Percentiles rank a stretch among this genome's conserved stretches.
phyloP scores from a whole-genome alignment of 2,113 vertebrate species.

The Solea senegalensis region DNA sequence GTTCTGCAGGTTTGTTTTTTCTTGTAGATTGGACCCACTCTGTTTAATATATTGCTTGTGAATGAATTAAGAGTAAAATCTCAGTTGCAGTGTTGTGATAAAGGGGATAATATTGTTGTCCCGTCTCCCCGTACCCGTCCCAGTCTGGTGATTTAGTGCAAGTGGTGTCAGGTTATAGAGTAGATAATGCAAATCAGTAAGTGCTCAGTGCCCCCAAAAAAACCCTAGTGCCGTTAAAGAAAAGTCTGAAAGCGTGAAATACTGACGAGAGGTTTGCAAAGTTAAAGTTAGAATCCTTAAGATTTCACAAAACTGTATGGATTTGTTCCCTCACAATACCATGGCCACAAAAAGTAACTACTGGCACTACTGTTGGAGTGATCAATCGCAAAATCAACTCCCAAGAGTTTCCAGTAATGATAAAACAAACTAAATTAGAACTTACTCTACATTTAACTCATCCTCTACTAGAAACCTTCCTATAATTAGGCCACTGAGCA shows the following conservation, averaged over 20 bases:
- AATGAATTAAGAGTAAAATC: conserved; percentile 60
- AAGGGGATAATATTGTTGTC: neutral
- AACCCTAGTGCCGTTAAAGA: neutral
- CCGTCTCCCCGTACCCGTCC: neutral
- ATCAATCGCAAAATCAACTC: no score
- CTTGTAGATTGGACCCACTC: conserved; percentile 59
- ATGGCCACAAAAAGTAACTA: no score
- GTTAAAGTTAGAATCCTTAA: conserved; percentile 45
- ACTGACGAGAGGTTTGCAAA: neutral
- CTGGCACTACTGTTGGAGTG: no score
- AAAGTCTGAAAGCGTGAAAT: neutral
- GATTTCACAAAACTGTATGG: neutral
- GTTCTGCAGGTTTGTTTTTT: conserved; percentile 24
- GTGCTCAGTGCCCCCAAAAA: conserved; percentile 7
- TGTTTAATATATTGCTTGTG: conserved; percentile 72
- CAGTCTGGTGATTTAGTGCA: conserved; percentile 62
- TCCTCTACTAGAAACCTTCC: no score
- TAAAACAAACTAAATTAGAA: no score
- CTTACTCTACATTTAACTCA: no score
- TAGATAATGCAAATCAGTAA: conserved; percentile 57
- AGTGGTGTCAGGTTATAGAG: conserved; percentile 62
- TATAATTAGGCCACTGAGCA: no score
- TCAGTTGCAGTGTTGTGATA: conserved; percentile 36
- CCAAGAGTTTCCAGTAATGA: no score
- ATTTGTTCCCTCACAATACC: neutral